phyloP scores from a whole-genome alignment of 2,113 vertebrate species.

The Centrocercus urophasianus region DNA sequence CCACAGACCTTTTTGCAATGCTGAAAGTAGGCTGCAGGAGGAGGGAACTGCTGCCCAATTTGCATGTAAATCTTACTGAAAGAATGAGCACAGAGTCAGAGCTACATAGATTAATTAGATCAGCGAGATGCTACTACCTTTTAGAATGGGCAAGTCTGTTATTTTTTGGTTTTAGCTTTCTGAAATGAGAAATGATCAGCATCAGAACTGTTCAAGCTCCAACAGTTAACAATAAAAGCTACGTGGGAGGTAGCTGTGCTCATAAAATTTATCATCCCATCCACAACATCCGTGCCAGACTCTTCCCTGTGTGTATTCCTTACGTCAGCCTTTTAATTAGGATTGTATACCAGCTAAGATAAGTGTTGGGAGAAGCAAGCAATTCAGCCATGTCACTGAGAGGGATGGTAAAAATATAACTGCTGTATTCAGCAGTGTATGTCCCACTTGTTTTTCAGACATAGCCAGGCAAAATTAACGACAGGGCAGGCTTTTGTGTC shows the following conservation, averaged over 20 bases:
- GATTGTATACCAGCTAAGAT: constrained; percentile 31
- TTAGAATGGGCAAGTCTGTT: constrained; percentile 23
- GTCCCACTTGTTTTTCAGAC: constrained; percentile 44
- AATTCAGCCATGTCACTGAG: constrained; percentile 16
- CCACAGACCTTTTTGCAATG: neutral
- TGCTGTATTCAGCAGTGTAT: neutral
- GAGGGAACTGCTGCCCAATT: neutral
- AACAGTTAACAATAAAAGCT: constrained; percentile 57
- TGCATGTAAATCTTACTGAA: neutral
- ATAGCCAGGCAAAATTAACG: constrained; percentile 47
- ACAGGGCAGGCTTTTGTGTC: constrained; percentile 74
- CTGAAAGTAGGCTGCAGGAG: neutral
- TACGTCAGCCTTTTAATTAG: constrained; percentile 60
- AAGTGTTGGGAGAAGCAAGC: neutral
- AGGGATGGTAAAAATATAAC: constrained; percentile 21
- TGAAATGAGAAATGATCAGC: neutral
- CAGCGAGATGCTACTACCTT: neutral
- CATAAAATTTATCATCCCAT: constrained; percentile 66
- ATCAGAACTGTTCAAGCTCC: constrained; percentile 1
- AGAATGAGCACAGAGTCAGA: neutral
- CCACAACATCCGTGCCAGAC: constrained; percentile 45
- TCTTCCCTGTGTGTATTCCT: constrained; percentile 34
- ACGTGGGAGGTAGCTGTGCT: constrained; percentile 46
- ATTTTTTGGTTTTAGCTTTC: neutral
- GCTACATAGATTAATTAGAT: constrained; percentile 49